Evolutionary conservation across 2,113 vertebrate species (phyloP), one percentile per base, ranked within the genome.

Genomic region (cat (Felis catus)): DNA sequence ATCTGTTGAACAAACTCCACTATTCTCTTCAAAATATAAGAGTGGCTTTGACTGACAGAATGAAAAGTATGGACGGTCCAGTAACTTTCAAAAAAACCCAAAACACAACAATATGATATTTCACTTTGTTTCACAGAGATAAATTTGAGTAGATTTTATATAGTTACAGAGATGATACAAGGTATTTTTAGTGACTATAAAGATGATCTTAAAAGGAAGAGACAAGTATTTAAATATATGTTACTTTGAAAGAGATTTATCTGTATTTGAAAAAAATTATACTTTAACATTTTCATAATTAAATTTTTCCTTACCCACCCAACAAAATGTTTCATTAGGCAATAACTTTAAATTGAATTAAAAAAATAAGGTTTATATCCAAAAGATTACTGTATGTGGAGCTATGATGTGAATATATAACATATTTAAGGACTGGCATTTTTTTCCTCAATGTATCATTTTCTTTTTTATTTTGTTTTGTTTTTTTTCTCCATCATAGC

Each of bases 141-240:
- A 97, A 98, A 96, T 98, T 94, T 0, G 78, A 96, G 51, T 95
- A 84, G 36, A 71, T 97, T 97, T 98, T 97, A 33, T 91, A 97
- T 96, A 97, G 31, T 16, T 66, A 79, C 5, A 85, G 3, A 71
- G n/a, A 81, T 79, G 48, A 81, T 74, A 96, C 97, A 94, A 96
- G 84, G 11, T 3, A 58, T 76, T 97, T 73, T 96, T 12, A 25
- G 51, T 92, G 80, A 74, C 82, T 76, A 98, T 98, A 96, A 96
- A 76, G 25, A 82, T 63, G 4, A 74, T n/a, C 11, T 73, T 87
- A 51, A 58, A 58, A 55, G 41, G 31, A 86, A 83, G 11, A 92
- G 94, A 95, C 2, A 78, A 94, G 9, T 61, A n/a, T 27, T 58
- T 66, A 55, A 63, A 45, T 83, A 83, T n/a, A 58, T 0, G 51